These are phyloP conservation scores for Platycnemis pennipes DNA, from an alignment of 2,888 invertebrate genomes.

Conservation along the genomic window DNA sequence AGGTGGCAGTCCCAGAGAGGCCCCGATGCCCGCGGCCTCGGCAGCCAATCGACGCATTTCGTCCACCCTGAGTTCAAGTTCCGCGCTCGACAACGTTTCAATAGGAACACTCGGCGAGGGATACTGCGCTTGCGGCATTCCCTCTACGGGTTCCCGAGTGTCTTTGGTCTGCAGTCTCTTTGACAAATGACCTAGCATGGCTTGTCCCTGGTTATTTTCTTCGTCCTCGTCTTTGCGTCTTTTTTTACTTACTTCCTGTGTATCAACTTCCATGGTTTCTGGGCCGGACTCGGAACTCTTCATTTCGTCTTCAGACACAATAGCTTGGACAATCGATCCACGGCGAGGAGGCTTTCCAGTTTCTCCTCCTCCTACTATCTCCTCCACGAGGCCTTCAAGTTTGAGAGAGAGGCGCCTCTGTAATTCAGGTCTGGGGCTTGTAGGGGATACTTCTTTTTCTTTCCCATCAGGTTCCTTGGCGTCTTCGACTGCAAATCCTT, in stretches of 20 bases:
- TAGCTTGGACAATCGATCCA: constrained; percentile 27
- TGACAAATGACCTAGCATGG: constrained; percentile 12
- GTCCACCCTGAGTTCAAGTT: constrained; percentile 52
- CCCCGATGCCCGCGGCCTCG: constrained; percentile 34
- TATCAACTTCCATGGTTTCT: constrained; percentile 15
- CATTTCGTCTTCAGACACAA: constrained; percentile 51
- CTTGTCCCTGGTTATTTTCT: constrained; percentile 44
- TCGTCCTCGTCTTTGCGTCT: constrained; percentile 48
- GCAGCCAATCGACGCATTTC: constrained; percentile 45
- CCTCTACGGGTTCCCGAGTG: not conserved
- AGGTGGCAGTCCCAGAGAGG: constrained; percentile 38
- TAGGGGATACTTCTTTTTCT: not conserved
- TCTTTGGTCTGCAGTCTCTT: constrained; percentile 57
- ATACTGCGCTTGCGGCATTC: not conserved
- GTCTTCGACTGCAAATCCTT: constrained; percentile 82
- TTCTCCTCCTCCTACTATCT: not conserved
- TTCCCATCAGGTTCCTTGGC: constrained; percentile 34
- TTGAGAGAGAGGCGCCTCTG: constrained; percentile 37
- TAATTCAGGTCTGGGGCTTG: not conserved
- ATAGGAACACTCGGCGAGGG: not conserved
- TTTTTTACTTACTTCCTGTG: not conserved
- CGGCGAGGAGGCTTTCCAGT: not conserved
- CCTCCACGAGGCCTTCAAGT: constrained; percentile 50
- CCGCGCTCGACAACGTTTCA: not conserved
- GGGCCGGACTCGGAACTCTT: not conserved